Percentiles rank a stretch among this genome's conserved stretches.
Evolutionary conservation across 2,113 vertebrate species (phyloP).

Genomic region (Ageneiosus marmoratus): DNA sequence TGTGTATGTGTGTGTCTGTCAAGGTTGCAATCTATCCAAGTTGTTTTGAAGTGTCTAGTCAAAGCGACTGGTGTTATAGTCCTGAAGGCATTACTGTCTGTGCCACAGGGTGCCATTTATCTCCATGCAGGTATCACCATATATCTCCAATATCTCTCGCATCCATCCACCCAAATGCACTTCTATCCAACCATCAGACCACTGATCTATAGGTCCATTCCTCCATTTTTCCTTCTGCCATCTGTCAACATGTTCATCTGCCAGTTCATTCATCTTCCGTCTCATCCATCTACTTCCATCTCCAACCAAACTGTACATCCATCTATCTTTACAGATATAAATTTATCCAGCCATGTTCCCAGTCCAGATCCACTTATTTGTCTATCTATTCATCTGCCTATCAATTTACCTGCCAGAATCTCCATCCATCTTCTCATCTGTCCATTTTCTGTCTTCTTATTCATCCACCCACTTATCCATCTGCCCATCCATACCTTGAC

Average conservation of each 20-base stretch:
- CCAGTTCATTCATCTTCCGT: background rate
- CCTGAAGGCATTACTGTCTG: conserved; percentile 10
- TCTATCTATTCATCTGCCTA: background rate
- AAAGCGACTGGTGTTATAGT: conserved; percentile 5
- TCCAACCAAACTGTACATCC: background rate
- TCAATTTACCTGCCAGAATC: background rate
- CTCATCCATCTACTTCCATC: background rate
- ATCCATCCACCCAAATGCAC: background rate
- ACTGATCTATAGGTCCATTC: background rate
- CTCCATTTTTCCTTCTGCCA: background rate
- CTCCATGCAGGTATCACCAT: background rate
- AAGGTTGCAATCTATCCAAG: conserved; percentile 25
- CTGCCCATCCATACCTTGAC: background rate
- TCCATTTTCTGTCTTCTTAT: background rate
- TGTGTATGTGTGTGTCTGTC: conserved; percentile 8
- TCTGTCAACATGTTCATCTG: background rate
- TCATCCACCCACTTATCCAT: background rate
- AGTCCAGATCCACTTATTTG: too few species aligned
- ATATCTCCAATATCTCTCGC: background rate
- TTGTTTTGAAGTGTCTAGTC: conserved; percentile 26
- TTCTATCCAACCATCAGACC: background rate
- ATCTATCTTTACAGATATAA: too few species aligned
- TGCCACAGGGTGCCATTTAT: conserved; percentile 1
- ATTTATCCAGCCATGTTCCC: too few species aligned
- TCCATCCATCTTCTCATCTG: background rate